Percentiles rank a stretch among this genome's conserved stretches.
Conservation (phyloP, 2,797 vertebrate genomes). For the Poeciliopsis paucimaculata region DNA sequence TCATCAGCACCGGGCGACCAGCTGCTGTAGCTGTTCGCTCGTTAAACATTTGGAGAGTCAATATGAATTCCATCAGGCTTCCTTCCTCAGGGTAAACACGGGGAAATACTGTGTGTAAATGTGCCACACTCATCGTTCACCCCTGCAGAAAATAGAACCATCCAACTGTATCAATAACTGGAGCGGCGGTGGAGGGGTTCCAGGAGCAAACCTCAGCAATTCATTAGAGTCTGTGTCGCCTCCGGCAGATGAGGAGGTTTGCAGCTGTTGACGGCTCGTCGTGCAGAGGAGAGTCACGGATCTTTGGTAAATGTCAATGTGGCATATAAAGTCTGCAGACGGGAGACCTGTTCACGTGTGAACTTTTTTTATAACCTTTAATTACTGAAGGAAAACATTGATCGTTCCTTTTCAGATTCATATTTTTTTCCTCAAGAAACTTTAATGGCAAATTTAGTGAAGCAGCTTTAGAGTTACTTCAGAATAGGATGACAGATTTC, state of each 20-base stretch:
- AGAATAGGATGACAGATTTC: background rate
- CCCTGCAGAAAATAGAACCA: slow-evolving; percentile 69
- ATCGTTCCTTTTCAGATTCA: slow-evolving; percentile 14
- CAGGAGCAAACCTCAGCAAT: slow-evolving; percentile 61
- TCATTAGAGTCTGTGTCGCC: slow-evolving; percentile 64
- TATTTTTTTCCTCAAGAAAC: background rate
- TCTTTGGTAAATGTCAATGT: slow-evolving; percentile 76
- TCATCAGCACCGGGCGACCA: slow-evolving; percentile 66
- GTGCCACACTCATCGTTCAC: slow-evolving; percentile 61
- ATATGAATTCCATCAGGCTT: slow-evolving; percentile 77
- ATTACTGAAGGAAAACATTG: slow-evolving; percentile 15
- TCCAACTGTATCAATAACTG: slow-evolving; percentile 73
- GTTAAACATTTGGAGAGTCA: slow-evolving; percentile 84
- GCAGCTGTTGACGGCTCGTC: slow-evolving; percentile 56
- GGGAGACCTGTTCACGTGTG: slow-evolving; percentile 20
- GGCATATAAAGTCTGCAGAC: slow-evolving; percentile 62
- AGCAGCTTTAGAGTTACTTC: background rate
- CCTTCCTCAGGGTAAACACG: slow-evolving; percentile 73
- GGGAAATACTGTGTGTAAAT: slow-evolving; percentile 74
- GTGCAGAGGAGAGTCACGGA: slow-evolving; percentile 56
- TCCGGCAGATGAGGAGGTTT: slow-evolving; percentile 61
- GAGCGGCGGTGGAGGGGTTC: slow-evolving; percentile 44
- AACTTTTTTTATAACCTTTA: slow-evolving; percentile 37
- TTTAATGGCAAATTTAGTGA: background rate
- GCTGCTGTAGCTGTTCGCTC: slow-evolving; percentile 74